These are phyloP conservation scores for Drosophila multiciliata DNA, from an alignment of 2,888 invertebrate species.

Conservation along the genomic window DNA sequence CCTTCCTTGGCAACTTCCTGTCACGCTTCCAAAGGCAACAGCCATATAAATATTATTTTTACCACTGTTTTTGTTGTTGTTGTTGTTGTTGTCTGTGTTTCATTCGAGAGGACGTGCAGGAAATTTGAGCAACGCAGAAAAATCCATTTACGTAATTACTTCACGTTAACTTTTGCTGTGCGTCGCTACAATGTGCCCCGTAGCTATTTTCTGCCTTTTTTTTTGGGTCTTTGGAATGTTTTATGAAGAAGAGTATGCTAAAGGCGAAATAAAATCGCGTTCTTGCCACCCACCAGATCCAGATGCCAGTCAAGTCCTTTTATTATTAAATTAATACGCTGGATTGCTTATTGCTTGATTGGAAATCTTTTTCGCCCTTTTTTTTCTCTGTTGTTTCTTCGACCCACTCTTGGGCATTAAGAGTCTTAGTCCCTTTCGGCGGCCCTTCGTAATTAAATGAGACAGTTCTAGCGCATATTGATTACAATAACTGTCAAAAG, in stretches of 20 bases:
- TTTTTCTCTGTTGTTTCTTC: conserved; percentile 3
- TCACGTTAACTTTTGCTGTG: conserved; percentile 71
- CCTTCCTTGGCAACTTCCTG: conserved; percentile 77
- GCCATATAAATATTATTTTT: conserved; percentile 71
- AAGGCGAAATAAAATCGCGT: conserved; percentile 45
- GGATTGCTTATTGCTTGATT: conserved; percentile 70
- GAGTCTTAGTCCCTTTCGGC: conserved; percentile 38
- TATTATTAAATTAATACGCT: conserved; percentile 69
- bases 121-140: conserved; percentile 77
- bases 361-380: conserved; percentile 64
- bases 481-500: conserved; percentile 34
- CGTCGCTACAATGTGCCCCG: conserved; percentile 22
- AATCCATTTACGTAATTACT: conserved; percentile 82
- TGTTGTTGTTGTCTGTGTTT: conserved; percentile 45
- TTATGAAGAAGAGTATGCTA: conserved; percentile 26
- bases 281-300: background rate
- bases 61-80: conserved; percentile 19
- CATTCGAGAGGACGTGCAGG: conserved; percentile 69
- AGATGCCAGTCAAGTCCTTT: conserved; percentile 39
- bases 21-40: conserved; percentile 69
- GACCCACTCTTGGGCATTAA: conserved; percentile 27
- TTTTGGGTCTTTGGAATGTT: conserved; percentile 25
- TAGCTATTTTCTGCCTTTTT: conserved; percentile 10
- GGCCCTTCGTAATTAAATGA: conserved; percentile 55
- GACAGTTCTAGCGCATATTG: conserved; percentile 46